Evolutionary conservation across 2,113 vertebrate genomes (phyloP).

Genomic region (Plecturocebus donacophilus): DNA sequence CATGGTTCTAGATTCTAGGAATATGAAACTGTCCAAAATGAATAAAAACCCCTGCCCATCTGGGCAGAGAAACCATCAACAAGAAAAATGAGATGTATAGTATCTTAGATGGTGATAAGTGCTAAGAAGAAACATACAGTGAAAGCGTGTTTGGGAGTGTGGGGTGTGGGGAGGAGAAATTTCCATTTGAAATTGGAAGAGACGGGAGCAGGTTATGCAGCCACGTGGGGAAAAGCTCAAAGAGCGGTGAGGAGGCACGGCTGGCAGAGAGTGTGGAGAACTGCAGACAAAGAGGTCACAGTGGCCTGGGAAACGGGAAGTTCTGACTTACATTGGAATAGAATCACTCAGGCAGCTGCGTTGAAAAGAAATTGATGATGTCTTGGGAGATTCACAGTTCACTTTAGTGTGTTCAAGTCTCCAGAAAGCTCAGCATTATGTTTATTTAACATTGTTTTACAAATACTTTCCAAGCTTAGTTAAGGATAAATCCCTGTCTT

Average conservation of each 20-base stretch:
- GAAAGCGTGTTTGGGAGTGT: too few relatives aligned
- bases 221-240: rapidly evolving
- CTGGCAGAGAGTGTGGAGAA: neutral
- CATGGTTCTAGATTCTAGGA: neutral
- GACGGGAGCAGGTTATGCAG: neutral
- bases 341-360: neutral
- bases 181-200: neutral
- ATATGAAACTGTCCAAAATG: rapidly evolving
- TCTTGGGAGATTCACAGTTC: neutral
- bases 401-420: neutral
- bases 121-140: neutral
- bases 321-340: neutral
- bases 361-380: neutral
- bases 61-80: neutral
- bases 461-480: neutral
- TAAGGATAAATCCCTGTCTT: neutral
- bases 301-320: neutral
- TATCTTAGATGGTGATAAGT: neutral
- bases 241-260: neutral
- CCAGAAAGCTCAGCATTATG: neutral
- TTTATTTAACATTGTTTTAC: neutral
- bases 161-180: rapidly evolving
- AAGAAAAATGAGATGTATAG: neutral
- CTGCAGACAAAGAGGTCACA: neutral
- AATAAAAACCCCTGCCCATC: neutral